Evolutionary conservation across 2,113 vertebrate species (phyloP).

Genomic region (Rhadina sibilatrix): DNA sequence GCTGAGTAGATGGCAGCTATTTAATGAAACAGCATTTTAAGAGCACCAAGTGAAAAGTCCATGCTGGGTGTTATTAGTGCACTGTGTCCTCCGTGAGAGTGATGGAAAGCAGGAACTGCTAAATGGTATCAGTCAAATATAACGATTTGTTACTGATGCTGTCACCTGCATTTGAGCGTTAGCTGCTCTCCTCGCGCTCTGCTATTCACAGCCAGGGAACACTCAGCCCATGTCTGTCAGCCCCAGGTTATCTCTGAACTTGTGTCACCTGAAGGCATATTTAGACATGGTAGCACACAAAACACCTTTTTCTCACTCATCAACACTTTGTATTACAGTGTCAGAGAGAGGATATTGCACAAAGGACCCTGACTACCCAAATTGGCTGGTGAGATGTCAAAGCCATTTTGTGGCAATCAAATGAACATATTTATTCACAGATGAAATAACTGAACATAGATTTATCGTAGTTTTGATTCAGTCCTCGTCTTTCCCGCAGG

Average conservation of each 20-base stretch:
- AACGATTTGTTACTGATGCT: background rate
- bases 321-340: background rate
- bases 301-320: slow-evolving; percentile 43
- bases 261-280: slow-evolving; percentile 3
- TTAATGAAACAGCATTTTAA: slow-evolving; percentile 18
- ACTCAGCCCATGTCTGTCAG: background rate
- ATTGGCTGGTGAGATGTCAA: background rate
- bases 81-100: background rate
- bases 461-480: background rate
- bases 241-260: background rate
- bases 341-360: background rate
- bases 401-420: background rate
- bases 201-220: background rate
- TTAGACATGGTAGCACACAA: background rate
- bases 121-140: slow-evolving; percentile 12
- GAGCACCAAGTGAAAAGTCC: background rate
- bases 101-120: slow-evolving; percentile 1
- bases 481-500: background rate
- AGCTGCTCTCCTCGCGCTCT: background rate
- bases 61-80: background rate
- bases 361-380: background rate
- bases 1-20: background rate
- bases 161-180: background rate
- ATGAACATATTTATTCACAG: background rate
- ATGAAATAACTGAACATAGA: background rate